Percentiles rank a stretch among this genome's conserved stretches.
These are phyloP conservation scores for Apodemus sylvaticus DNA, from an alignment of 2,113 vertebrate species.

Conservation along the genomic window DNA sequence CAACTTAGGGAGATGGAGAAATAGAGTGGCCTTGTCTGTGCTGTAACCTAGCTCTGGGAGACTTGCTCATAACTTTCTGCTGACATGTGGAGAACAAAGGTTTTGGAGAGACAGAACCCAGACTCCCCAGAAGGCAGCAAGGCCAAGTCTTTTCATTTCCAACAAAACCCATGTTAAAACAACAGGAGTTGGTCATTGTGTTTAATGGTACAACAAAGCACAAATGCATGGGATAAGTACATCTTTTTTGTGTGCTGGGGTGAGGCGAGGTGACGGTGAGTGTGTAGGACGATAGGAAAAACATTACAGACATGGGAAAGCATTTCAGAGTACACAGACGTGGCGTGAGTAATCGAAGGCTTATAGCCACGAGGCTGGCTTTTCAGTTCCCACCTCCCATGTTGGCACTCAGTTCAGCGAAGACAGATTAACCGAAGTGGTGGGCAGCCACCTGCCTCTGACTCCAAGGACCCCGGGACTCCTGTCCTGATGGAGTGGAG, in stretches of 20 bases:
- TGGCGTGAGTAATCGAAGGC: constrained; percentile 63
- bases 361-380: constrained; percentile 40
- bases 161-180: constrained; percentile 38
- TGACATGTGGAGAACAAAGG: constrained; percentile 58
- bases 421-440: neutral
- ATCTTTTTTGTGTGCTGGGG: constrained; percentile 32
- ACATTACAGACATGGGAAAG: constrained; percentile 76
- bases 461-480: neutral
- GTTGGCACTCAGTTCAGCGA: neutral
- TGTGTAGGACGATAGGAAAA: constrained; percentile 69
- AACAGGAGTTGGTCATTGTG: constrained; percentile 41
- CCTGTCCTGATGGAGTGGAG: neutral
- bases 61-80: constrained; percentile 49
- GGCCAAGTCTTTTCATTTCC: constrained; percentile 51
- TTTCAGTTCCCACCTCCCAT: neutral
- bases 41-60: neutral
- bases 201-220: constrained; percentile 33
- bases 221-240: neutral
- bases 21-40: constrained; percentile 48
- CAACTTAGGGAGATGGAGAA: constrained; percentile 55
- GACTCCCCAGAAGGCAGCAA: constrained; percentile 1
- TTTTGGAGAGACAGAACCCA: constrained; percentile 39
- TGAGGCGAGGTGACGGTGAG: constrained; percentile 67
- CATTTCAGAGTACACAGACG: constrained; percentile 63
- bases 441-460: neutral